These are phyloP conservation scores for Nettapus auritus DNA, from an alignment of 2,113 vertebrate genomes.

Conservation along the genomic window DNA sequence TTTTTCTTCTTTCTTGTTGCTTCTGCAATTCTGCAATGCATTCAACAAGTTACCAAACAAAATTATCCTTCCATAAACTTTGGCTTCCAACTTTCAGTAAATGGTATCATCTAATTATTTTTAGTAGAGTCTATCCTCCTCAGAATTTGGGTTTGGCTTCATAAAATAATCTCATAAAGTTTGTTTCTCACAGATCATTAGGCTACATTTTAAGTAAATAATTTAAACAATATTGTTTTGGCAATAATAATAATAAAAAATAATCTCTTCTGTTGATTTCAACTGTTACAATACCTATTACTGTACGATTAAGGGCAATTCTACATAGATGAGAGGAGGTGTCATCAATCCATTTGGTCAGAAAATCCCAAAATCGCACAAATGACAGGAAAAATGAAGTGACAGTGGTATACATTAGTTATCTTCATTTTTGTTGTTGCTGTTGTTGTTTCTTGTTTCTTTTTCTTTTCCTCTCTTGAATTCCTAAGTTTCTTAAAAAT, in stretches of 20 bases:
- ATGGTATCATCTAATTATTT: not conserved
- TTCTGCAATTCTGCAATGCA: not conserved
- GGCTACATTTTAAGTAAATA: not conserved
- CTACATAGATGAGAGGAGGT: not conserved
- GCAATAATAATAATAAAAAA: fast-evolving
- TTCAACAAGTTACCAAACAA: not conserved
- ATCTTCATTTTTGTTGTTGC: not conserved
- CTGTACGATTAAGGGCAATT: not conserved
- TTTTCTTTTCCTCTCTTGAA: not conserved
- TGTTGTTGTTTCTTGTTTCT: not conserved
- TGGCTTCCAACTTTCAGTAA: not conserved
- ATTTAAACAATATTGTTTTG: not conserved
- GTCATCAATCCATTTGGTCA: not conserved
- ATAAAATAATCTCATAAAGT: not conserved
- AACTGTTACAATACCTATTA: not conserved
- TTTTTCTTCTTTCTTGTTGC: not conserved
- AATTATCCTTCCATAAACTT: not conserved
- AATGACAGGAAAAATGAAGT: not conserved
- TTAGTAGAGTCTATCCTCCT: not conserved
- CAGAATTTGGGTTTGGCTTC: not conserved
- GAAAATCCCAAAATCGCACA: not conserved
- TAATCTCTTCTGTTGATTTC: not conserved
- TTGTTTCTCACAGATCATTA: not conserved
- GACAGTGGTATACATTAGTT: not conserved
- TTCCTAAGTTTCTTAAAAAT: not conserved